Conservation (phyloP, 2,113 vertebrate genomes). For the Epinephelus lanceolatus region DNA sequence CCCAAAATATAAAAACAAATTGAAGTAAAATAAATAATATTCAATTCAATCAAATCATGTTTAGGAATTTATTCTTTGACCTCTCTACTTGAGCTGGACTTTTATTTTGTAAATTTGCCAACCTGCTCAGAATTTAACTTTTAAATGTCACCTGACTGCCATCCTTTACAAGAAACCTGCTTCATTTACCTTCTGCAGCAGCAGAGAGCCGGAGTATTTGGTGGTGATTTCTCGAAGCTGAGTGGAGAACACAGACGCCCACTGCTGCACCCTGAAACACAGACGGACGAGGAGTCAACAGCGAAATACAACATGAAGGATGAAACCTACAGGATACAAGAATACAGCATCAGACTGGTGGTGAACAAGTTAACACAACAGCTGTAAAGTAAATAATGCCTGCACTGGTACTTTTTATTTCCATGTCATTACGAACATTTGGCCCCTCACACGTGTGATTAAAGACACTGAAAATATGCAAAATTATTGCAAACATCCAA, state of each 20-base stretch:
- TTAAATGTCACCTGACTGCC: no score
- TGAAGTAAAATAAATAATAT: no score
- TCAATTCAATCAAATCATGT: no score
- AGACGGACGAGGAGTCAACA: neutral
- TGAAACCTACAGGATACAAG: neutral
- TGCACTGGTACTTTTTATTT: neutral
- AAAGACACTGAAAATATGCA: no score
- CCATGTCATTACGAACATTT: neutral
- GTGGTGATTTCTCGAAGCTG: slow-evolving; percentile 85
- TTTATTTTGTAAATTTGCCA: no score
- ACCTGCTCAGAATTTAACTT: no score
- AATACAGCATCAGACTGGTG: neutral
- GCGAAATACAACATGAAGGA: neutral
- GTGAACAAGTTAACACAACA: neutral
- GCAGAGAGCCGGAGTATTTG: slow-evolving; percentile 91
- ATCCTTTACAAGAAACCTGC: no score
- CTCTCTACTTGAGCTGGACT: no score
- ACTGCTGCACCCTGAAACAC: slow-evolving; percentile 90
- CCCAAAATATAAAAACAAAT: no score
- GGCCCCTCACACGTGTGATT: neutral
- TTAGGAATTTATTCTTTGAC: no score
- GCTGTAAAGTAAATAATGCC: neutral
- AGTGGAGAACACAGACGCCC: slow-evolving; percentile 88
- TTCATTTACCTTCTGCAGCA: slow-evolving; percentile 93
- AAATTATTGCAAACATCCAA: neutral